These are phyloP conservation scores for Asbolus verrucosus DNA, from an alignment of 1,140 invertebrate species.

Conservation along the genomic window DNA sequence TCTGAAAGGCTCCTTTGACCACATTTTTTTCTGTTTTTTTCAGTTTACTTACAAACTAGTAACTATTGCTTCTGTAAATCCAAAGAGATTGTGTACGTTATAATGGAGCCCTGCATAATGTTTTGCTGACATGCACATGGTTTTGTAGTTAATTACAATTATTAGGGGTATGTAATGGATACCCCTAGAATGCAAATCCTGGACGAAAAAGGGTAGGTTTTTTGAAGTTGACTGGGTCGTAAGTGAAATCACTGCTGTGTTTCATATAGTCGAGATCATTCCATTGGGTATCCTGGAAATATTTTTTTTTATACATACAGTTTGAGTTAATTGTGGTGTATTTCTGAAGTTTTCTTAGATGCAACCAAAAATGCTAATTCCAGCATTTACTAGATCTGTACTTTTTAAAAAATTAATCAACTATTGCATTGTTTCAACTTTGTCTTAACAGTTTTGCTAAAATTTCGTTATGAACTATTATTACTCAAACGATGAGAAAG, in stretches of 20 bases:
- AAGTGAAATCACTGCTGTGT: constrained; percentile 88
- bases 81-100: constrained; percentile 88
- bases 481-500: too few species aligned
- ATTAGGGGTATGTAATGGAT: constrained; percentile 84
- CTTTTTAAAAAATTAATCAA: too few species aligned
- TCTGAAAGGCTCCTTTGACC: too few species aligned
- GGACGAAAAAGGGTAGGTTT: constrained; percentile 79
- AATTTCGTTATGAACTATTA: too few species aligned
- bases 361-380: too few species aligned
- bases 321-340: too few species aligned
- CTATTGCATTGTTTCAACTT: too few species aligned
- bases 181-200: constrained; percentile 75
- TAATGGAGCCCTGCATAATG: constrained; percentile 80
- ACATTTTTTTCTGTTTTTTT: too few species aligned
- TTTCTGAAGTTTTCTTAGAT: too few species aligned
- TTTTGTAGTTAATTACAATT: constrained; percentile 77
- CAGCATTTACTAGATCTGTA: too few species aligned
- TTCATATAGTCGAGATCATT: constrained; percentile 95
- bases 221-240: constrained; percentile 76
- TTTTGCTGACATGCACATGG: constrained; percentile 85
- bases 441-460: too few species aligned
- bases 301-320: too few species aligned
- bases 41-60: constrained; percentile 83
- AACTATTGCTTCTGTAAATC: constrained; percentile 77
- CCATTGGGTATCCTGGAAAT: constrained; percentile 88